phyloP scores from a whole-genome alignment of 2,888 invertebrate species.

The Fragum sueziense region DNA sequence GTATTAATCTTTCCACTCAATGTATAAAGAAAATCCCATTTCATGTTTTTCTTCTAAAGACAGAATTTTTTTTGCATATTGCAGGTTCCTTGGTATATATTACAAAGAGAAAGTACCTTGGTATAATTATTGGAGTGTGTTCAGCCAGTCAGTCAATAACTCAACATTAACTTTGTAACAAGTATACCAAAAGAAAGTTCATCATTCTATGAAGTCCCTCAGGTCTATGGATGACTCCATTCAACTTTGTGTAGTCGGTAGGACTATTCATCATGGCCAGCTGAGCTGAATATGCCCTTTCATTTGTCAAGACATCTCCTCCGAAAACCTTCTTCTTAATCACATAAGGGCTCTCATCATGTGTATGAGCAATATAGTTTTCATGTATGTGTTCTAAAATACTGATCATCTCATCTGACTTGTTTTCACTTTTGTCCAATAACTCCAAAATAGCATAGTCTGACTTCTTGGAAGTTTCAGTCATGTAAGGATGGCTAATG shows the following conservation, averaged over 20 bases:
- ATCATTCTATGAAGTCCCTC: constrained; percentile 46
- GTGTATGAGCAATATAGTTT: constrained; percentile 31
- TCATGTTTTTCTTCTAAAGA: too few relatives aligned
- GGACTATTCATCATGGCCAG: constrained; percentile 27
- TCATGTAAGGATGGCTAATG: neutral
- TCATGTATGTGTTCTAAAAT: constrained; percentile 31
- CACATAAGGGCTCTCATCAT: constrained; percentile 7
- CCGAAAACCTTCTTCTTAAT: constrained; percentile 19
- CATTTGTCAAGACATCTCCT: constrained; percentile 48
- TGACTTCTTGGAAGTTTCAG: neutral
- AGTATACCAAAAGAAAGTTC: constrained; percentile 20
- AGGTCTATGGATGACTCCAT: constrained; percentile 37
- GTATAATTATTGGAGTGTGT: neutral
- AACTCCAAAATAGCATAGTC: neutral
- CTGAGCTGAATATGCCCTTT: constrained; percentile 45
- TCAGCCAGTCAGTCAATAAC: neutral
- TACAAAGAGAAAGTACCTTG: too few relatives aligned
- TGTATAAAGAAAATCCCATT: too few relatives aligned
- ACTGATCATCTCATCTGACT: constrained; percentile 28
- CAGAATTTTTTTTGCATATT: too few relatives aligned
- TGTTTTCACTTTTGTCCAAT: too few relatives aligned
- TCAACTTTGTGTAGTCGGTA: constrained; percentile 28
- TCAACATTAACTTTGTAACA: constrained; percentile 1
- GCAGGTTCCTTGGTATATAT: too few relatives aligned
- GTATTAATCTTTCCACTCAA: too few relatives aligned